Conservation (phyloP, 2,888 invertebrate species). For the Yponomeuta malinellus region DNA sequence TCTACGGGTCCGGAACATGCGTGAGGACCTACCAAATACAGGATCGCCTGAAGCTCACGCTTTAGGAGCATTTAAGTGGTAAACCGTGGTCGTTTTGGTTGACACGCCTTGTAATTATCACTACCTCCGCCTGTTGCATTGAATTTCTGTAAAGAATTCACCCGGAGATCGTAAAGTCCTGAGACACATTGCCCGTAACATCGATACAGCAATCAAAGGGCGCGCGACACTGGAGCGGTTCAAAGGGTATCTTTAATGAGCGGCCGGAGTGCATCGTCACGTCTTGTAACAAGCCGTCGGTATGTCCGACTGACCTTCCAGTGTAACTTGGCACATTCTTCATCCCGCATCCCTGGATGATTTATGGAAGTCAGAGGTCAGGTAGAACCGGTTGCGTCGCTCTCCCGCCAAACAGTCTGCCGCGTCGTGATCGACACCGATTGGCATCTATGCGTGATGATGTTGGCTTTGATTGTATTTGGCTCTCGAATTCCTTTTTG, state of each 20-base stretch:
- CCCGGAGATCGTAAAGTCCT: conserved; percentile 12
- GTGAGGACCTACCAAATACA: conserved; percentile 21
- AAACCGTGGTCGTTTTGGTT: conserved; percentile 36
- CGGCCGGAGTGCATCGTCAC: conserved; percentile 57
- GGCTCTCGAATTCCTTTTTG: conserved; percentile 6
- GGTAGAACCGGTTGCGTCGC: not conserved
- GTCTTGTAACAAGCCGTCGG: conserved; percentile 52
- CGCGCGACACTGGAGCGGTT: conserved; percentile 17
- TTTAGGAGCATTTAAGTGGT: conserved; percentile 38
- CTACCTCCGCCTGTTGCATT: not conserved
- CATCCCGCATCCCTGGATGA: conserved; percentile 1
- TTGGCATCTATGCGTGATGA: conserved; percentile 19
- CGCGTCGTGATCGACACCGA: conserved; percentile 17
- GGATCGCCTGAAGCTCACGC: conserved; percentile 41
- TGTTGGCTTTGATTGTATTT: conserved; percentile 17
- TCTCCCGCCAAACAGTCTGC: conserved; percentile 23
- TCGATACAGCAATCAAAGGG: conserved; percentile 14
- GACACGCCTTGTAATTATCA: conserved; percentile 31
- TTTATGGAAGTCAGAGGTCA: conserved; percentile 9
- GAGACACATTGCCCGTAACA: conserved; percentile 13
- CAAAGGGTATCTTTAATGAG: conserved; percentile 50
- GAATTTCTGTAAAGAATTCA: conserved; percentile 1
- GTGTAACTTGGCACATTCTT: conserved; percentile 4
- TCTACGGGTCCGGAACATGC: conserved; percentile 17
- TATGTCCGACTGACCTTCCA: conserved; percentile 16